A percentile compares a stretch with the other conserved stretches of the same genome.
Evolutionary conservation across 2,113 vertebrate species (phyloP).

Genomic region (Aldabrachelys gigantea): DNA sequence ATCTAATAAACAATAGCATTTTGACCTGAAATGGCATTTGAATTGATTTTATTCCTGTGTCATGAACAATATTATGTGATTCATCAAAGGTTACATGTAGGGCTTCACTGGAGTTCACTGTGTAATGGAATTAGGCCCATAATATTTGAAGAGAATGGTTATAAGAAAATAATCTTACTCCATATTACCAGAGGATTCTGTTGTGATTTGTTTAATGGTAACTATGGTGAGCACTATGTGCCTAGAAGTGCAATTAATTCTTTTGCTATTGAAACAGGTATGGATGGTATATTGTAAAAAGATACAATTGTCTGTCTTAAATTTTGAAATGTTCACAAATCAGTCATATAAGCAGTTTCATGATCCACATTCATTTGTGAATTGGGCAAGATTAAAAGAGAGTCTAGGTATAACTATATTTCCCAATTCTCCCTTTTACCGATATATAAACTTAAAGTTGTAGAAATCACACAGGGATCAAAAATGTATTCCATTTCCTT

Average conservation of each 20-base stretch:
- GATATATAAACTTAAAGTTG: background rate
- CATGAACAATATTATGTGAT: conserved; percentile 43
- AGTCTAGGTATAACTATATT: background rate
- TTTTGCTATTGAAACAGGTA: conserved; percentile 38
- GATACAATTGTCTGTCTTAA: background rate
- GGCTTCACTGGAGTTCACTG: conserved; percentile 38
- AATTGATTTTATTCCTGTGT: conserved; percentile 16
- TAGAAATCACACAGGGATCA: background rate
- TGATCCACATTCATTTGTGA: background rate
- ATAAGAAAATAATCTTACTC: background rate
- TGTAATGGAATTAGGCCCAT: background rate
- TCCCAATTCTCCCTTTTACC: background rate
- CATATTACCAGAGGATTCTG: conserved; percentile 6
- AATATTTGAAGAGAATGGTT: background rate
- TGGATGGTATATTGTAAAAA: conserved; percentile 16
- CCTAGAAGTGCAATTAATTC: background rate
- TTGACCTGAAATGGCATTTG: background rate
- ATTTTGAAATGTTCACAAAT: conserved; percentile 16
- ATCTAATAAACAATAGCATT: conserved; percentile 10
- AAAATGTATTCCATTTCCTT: background rate
- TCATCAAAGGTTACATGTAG: background rate
- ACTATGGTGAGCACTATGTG: background rate
- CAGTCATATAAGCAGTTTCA: background rate
- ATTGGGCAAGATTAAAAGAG: background rate
- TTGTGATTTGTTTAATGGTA: conserved; percentile 36